Evolutionary conservation across 2,113 vertebrate species (phyloP).

Genomic region (Nymphicus hollandicus): DNA sequence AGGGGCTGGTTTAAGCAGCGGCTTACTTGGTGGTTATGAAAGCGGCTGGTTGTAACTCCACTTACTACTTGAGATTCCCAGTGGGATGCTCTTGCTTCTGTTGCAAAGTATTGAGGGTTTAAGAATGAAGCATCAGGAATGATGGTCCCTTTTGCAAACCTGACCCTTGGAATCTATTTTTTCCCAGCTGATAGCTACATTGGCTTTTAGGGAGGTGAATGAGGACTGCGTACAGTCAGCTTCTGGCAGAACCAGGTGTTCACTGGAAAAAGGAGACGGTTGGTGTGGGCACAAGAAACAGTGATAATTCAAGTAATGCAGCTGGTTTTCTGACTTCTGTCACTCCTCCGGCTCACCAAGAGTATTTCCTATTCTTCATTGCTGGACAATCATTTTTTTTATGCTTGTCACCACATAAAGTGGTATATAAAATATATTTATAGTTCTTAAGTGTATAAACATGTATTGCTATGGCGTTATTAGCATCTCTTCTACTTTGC

Average conservation of each 20-base stretch:
- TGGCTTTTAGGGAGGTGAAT: background rate
- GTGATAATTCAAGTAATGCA: background rate
- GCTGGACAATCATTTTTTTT: background rate
- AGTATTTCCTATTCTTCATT: background rate
- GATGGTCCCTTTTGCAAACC: background rate
- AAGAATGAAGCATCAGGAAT: background rate
- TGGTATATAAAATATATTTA: background rate
- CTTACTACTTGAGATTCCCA: background rate
- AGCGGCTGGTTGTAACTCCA: fast-evolving
- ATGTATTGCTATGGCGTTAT: fast-evolving
- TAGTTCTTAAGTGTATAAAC: background rate
- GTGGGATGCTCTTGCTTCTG: fast-evolving
- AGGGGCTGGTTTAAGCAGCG: too few species aligned
- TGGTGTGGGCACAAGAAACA: fast-evolving
- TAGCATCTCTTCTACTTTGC: background rate
- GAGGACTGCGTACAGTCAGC: fast-evolving
- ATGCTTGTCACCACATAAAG: fast-evolving
- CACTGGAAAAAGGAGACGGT: fast-evolving
- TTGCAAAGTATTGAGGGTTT: fast-evolving
- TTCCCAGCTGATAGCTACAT: fast-evolving
- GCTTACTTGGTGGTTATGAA: fast-evolving
- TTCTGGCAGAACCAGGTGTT: fast-evolving
- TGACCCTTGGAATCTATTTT: background rate
- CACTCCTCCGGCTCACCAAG: background rate
- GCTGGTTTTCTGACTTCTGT: background rate